These are phyloP conservation scores for Stegophylla sp. DNA, from an alignment of 2,888 invertebrate genomes.

Conservation along the genomic window DNA sequence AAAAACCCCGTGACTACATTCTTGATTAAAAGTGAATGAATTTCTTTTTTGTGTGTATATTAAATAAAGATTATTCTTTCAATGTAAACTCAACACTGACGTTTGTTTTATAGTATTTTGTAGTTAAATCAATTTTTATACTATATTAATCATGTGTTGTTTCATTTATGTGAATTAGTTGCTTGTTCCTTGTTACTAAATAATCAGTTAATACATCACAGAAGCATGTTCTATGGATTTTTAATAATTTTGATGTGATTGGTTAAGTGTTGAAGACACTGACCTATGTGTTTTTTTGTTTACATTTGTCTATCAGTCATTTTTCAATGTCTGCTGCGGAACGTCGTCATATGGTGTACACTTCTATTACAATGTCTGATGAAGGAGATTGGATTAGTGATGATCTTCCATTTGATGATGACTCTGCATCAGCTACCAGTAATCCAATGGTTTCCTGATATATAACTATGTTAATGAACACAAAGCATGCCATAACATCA, in stretches of 20 bases:
- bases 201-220: background rate
- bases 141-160: background rate
- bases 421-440: conserved; percentile 46
- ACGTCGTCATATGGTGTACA: conserved; percentile 56
- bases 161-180: conserved; percentile 3
- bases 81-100: background rate
- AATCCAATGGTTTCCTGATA: conserved; percentile 58
- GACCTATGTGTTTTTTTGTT: conserved; percentile 37
- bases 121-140: background rate
- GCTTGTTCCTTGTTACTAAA: background rate
- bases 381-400: conserved; percentile 57
- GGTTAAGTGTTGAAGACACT: conserved; percentile 16
- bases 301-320: conserved; percentile 55
- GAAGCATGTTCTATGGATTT: conserved; percentile 14
- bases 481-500: conserved; percentile 51
- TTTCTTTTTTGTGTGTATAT: background rate
- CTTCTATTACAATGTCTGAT: conserved; percentile 55
- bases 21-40: background rate
- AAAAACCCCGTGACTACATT: background rate
- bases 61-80: background rate
- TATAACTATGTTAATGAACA: conserved; percentile 55
- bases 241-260: conserved; percentile 13
- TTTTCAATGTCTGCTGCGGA: conserved; percentile 57
- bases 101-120: background rate
- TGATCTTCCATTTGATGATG: conserved; percentile 54